Evolutionary conservation across 92 coral and sea anemone species (phyloP), one percentile per base, ranked within the genome.

Genomic region (Porites cylindrica): DNA sequence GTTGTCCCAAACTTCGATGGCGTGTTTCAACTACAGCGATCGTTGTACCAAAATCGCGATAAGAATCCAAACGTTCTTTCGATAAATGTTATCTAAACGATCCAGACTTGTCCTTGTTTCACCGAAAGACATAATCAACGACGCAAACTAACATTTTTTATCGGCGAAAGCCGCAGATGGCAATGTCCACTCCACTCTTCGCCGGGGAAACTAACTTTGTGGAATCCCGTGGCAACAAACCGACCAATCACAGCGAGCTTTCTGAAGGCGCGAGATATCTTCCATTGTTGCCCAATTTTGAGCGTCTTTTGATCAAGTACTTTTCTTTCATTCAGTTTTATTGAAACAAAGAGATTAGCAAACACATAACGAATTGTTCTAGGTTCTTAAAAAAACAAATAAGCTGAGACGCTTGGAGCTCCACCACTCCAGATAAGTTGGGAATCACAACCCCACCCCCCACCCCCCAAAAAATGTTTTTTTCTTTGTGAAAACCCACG

Each of bases 121-220:
- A 29, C 32, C 29, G 3, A 66, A 8, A 66, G 75, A 51, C 67
- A 72, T 58, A 82, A 59, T 74, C 20, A 58, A 58, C 2, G 59
- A n/a, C 17, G 26, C 53, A 52, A 54, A 54, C 3, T 29, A 21
- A 24, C 60, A 54, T 58, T 13, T 47, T 50, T 78, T 7, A 29
- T 12, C 75, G 60, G 63, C 12, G 13, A n/a, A n/a, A 65, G 21
- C 56, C 32, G 54, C n/a, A 43, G 53, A 53, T 6, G 58, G 29
- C 50, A 0, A 47, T 18, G 13, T 70, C 47, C 51, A 19, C 79
- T 65, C 1, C 51, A 60, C 59, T 60, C 79, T 62, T 24, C 20
- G 80, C 87, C 87, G 87, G 87, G 26, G 51, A 62, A 82, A 82
- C 67, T 82, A 73, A 83, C 87, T 83, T 16, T 29, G 82, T 19